phyloP scores from a whole-genome alignment of 2,113 vertebrate genomes.

The Grantiella picta region DNA sequence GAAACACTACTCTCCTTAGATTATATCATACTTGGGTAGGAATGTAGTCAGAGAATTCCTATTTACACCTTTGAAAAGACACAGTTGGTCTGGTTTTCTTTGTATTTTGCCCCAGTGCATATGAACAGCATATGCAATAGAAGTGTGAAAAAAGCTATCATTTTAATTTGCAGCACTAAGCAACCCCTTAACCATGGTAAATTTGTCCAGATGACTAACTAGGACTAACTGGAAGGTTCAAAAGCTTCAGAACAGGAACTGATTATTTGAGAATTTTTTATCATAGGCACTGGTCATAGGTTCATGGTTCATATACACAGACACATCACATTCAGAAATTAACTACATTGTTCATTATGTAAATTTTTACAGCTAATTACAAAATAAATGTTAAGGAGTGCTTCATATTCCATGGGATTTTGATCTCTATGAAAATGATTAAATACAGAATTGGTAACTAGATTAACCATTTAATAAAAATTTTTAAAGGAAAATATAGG shows the following conservation, averaged over 20 bases:
- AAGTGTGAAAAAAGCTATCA: neutral
- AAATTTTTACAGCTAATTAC: conserved; percentile 17
- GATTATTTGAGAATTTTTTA: neutral
- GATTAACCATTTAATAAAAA: neutral
- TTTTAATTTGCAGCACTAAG: neutral
- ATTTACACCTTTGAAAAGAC: neutral
- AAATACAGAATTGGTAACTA: neutral
- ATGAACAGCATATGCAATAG: neutral
- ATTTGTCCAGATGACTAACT: neutral
- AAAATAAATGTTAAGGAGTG: neutral
- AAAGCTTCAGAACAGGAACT: neutral
- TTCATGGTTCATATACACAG: neutral
- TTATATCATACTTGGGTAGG: neutral
- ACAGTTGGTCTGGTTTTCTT: neutral
- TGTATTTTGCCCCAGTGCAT: neutral
- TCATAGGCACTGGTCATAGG: neutral
- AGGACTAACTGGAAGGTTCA: neutral
- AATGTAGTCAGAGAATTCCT: neutral
- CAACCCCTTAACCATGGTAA: neutral
- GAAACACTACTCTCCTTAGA: neutral
- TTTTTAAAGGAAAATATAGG: neutral
- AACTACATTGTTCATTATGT: neutral
- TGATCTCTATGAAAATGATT: neutral
- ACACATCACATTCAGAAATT: neutral
- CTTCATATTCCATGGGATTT: conserved; percentile 11